phyloP scores from a whole-genome alignment of 2,797 vertebrate species.

The Cyclura pinguis region DNA sequence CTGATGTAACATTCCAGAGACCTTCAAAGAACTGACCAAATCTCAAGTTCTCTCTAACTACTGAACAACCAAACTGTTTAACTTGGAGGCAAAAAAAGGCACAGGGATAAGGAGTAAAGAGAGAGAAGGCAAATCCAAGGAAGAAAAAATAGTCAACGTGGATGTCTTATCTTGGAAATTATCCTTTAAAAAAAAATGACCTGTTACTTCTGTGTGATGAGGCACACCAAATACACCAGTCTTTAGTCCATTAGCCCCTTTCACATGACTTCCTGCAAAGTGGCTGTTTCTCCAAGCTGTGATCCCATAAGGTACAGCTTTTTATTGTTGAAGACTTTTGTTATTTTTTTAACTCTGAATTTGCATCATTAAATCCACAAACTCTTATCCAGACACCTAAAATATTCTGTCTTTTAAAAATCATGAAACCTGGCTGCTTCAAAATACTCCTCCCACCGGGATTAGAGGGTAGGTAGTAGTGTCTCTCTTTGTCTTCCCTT shows the following conservation, averaged over 20 bases:
- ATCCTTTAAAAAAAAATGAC: neutral
- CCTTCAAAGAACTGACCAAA: neutral
- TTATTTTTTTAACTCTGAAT: neutral
- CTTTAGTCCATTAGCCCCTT: neutral
- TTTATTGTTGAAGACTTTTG: neutral
- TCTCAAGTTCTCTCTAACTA: neutral
- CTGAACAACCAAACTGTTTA: neutral
- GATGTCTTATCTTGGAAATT: neutral
- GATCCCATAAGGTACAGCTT: neutral
- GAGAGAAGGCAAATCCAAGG: neutral
- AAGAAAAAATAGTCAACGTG: neutral
- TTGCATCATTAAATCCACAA: neutral
- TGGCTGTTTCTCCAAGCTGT: neutral
- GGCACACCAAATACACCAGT: neutral
- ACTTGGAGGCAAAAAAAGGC: neutral
- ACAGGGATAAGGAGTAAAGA: neutral
- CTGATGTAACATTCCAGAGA: constrained; percentile 9
- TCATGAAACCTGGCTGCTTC: neutral
- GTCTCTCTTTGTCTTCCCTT: too few species aligned
- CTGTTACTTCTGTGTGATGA: neutral
- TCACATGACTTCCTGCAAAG: neutral
- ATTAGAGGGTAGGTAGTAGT: too few species aligned
- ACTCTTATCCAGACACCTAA: neutral
- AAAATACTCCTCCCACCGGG: neutral
- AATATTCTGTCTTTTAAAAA: neutral